These are phyloP conservation scores for Coregonus clupeaformis DNA, from an alignment of 2,113 vertebrate genomes.

Conservation along the genomic window DNA sequence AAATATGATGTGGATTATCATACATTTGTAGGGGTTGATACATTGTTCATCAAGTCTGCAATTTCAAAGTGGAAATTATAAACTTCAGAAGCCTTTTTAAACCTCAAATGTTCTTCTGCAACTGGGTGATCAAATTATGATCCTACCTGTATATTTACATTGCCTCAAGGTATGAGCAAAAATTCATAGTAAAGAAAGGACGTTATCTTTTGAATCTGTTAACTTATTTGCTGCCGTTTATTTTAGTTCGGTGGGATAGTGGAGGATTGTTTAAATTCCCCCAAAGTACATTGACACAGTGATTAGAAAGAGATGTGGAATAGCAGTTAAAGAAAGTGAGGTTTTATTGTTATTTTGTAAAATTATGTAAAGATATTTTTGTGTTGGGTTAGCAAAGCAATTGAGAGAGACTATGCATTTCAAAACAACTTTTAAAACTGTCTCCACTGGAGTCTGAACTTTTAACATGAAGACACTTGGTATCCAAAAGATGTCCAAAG, in stretches of 20 bases:
- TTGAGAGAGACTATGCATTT: too few species aligned
- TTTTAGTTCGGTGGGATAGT: background rate
- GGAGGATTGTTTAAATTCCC: background rate
- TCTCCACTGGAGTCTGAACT: slow-evolving; percentile 17
- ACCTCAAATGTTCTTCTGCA: too few species aligned
- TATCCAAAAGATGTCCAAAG: slow-evolving; percentile 49
- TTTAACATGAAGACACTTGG: slow-evolving; percentile 54
- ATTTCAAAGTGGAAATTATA: too few species aligned
- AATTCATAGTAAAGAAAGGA: slow-evolving; percentile 25
- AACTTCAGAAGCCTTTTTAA: too few species aligned
- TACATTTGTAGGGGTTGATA: too few species aligned
- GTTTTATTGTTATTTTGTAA: background rate
- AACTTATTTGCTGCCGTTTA: background rate
- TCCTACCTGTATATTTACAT: slow-evolving; percentile 22
- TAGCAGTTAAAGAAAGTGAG: background rate
- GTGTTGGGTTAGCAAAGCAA: background rate
- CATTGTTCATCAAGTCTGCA: too few species aligned
- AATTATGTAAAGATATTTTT: background rate
- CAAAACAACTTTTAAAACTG: background rate
- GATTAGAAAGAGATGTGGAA: background rate
- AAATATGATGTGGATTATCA: too few species aligned
- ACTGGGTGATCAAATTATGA: too few species aligned
- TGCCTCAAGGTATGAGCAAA: slow-evolving; percentile 41
- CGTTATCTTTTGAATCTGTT: slow-evolving; percentile 11
- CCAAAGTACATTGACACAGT: background rate